Base-by-base conservation (phyloP, 1,140 invertebrate species). In the Neodiprion lecontei region DNA sequence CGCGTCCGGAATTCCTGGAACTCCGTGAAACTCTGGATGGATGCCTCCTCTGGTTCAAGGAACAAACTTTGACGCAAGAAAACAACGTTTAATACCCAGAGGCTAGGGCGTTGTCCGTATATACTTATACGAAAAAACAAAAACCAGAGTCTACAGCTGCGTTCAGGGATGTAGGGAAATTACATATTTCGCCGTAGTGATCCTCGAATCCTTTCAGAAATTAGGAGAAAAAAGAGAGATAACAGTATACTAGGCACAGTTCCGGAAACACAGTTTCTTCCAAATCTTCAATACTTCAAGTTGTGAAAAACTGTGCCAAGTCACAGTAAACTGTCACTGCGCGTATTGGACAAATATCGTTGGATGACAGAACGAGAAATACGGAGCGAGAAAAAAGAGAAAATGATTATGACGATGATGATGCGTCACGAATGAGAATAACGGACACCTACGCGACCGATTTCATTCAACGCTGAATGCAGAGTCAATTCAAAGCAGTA, bases 21-120 rank as follows among this genome's bases (percentile, higher is more conserved):
- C 53, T 9, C 53, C n/a, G 53, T 12, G n/a, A 61, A 61, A 14
- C 53, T 61, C 53, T 61, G n/a, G 53, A 61, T 61, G 53, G 53
- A 17, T 17, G 81, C 81, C 82, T 82, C 80, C 80, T 81, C 79
- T 82, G 82, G 81, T 83, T 82, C 78, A 76, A 75, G 79, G 77
- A 83, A 83, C 82, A 83, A 83, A 83, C 78, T 82, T 83, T 73
- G 77, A 79, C 77, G 73, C 72, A 76, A 72, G 77, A 79, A 72
- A 81, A 83, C 81, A 83, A 82, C 81, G 80, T 82, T 79, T 82
- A 82, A 82, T 82, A 76, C 78, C 82, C 78, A 67, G 75, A 78
- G 80, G 78, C 77, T 73, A 78, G 69, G 61, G 69, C 23, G 65
- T 61, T 61, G n/a, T 17, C 53, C 53, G n/a, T 14, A 12, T 12